These are phyloP conservation scores for Orthosia gothica DNA, from an alignment of 2,888 invertebrate genomes.

Conservation along the genomic window DNA sequence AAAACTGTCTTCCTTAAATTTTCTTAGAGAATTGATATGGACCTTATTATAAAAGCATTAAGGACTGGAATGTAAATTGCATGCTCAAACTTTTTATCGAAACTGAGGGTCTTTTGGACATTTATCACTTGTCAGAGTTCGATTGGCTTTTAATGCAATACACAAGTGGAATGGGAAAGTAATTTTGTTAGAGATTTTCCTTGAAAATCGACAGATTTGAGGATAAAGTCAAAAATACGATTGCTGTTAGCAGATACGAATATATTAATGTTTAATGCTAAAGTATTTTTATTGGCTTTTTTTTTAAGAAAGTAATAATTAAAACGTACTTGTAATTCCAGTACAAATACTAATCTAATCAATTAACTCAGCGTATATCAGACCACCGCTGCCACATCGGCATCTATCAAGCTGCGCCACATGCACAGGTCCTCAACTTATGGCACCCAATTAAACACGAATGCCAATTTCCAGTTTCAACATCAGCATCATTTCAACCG, in stretches of 20 bases:
- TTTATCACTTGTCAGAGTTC: slow-evolving; percentile 75
- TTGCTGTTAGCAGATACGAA: not conserved
- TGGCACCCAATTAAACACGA: too few relatives aligned
- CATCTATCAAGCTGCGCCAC: too few relatives aligned
- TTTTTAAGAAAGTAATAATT: not conserved
- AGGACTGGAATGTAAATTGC: slow-evolving; percentile 43
- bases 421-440: too few relatives aligned
- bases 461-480: too few relatives aligned
- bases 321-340: too few relatives aligned
- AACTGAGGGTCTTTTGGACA: slow-evolving; percentile 60
- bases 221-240: not conserved
- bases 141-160: slow-evolving; percentile 56
- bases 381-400: too few relatives aligned
- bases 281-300: not conserved
- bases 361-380: too few relatives aligned
- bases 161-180: slow-evolving; percentile 35
- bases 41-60: slow-evolving; percentile 32
- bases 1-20: slow-evolving; percentile 53
- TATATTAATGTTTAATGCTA: not conserved
- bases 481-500: too few relatives aligned
- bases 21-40: slow-evolving; percentile 17
- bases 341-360: too few relatives aligned
- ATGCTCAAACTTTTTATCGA: slow-evolving; percentile 35
- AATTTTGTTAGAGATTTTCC: slow-evolving; percentile 30
- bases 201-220: slow-evolving; percentile 4